Percentiles rank a stretch among this genome's conserved stretches.
Evolutionary conservation across 1,140 invertebrate species (phyloP).

Genomic region (Aphelinus atriplicis): DNA sequence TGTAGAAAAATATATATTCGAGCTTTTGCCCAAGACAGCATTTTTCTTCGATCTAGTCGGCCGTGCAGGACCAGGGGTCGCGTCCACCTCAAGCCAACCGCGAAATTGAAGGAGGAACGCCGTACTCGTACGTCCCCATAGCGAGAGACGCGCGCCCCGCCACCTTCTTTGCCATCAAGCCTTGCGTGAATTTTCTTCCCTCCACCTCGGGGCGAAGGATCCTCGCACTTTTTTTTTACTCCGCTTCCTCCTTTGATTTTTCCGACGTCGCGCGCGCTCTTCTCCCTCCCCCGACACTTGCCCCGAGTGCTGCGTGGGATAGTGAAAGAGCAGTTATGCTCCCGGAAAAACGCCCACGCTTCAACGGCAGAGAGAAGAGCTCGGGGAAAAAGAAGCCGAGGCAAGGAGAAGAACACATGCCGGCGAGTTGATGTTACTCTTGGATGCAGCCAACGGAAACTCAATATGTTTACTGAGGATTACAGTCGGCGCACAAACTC

Average conservation of each 20-base stretch:
- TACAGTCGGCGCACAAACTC: constrained; percentile 6
- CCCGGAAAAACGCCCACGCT: neutral
- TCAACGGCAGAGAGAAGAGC: neutral
- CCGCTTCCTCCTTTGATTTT: neutral
- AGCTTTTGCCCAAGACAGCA: too few species aligned
- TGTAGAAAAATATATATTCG: too few species aligned
- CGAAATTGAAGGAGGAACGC: constrained; percentile 47
- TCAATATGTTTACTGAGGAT: constrained; percentile 30
- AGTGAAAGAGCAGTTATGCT: constrained; percentile 11
- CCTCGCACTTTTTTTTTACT: too few species aligned
- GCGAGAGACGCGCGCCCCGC: constrained; percentile 10
- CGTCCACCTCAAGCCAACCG: constrained; percentile 31
- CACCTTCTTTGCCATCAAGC: neutral
- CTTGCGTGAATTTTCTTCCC: neutral
- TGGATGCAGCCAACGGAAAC: constrained; percentile 17
- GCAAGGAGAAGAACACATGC: constrained; percentile 13
- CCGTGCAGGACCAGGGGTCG: too few species aligned
- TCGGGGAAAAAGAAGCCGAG: neutral
- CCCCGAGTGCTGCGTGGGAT: neutral
- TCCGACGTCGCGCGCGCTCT: neutral
- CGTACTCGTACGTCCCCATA: constrained; percentile 42
- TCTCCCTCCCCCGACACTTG: neutral
- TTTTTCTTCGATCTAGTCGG: too few species aligned
- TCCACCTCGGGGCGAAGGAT: too few species aligned
- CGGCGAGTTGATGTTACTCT: constrained; percentile 23